Percentiles rank a stretch among this genome's conserved stretches.
Conservation (phyloP, 2,113 vertebrate species). For the Notarius lentiginosus region DNA sequence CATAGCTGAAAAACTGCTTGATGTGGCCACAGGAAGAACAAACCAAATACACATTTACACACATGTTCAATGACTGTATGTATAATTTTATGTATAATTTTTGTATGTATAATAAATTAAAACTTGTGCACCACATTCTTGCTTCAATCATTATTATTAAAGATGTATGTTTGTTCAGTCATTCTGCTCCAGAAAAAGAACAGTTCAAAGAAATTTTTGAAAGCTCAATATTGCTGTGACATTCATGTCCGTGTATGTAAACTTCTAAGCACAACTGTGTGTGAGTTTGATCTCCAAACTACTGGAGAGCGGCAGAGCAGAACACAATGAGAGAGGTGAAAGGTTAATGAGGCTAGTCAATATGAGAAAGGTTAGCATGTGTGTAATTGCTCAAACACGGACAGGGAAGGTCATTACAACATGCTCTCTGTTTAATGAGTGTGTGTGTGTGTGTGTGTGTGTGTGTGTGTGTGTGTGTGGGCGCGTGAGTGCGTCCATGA, state of each 20-base stretch:
- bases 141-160: no score
- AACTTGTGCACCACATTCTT: no score
- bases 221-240: no score
- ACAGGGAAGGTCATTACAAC: slow-evolving; percentile 25
- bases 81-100: no score
- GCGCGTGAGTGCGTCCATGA: not conserved
- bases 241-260: no score
- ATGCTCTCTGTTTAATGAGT: slow-evolving; percentile 1
- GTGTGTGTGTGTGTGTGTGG: slow-evolving; percentile 9
- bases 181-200: no score
- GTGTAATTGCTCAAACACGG: slow-evolving; percentile 15
- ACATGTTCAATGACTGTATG: no score
- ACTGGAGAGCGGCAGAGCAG: not conserved
- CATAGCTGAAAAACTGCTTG: not conserved
- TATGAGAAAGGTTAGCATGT: slow-evolving; percentile 7
- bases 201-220: no score
- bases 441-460: slow-evolving; percentile 8
- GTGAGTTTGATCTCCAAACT: not conserved
- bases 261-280: not conserved
- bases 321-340: not conserved
- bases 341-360: slow-evolving; percentile 7
- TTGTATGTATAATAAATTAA: no score
- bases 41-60: no score
- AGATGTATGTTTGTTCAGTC: no score
- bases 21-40: not conserved